Percentiles rank a stretch among this genome's conserved stretches.
Evolutionary conservation across 2,888 invertebrate species (phyloP).

Genomic region (Mechanitis messenoides): DNA sequence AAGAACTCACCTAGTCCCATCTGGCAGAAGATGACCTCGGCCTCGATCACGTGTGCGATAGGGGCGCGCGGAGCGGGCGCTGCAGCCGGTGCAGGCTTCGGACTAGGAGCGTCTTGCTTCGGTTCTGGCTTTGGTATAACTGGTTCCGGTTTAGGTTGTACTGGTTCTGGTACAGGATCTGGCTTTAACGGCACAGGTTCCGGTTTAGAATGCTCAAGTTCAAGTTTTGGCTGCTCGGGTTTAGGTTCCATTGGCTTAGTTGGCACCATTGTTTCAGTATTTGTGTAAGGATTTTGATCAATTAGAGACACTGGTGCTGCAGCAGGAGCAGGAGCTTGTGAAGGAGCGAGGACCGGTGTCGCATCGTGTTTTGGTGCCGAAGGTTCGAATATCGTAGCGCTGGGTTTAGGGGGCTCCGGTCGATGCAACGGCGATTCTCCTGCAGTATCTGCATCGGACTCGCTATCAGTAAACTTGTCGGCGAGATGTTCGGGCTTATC

Average conservation of each 20-base stretch:
- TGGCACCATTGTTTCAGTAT: conserved; percentile 20
- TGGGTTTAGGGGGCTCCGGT: conserved; percentile 40
- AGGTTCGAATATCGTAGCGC: conserved; percentile 38
- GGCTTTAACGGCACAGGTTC: conserved; percentile 29
- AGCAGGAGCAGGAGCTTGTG: conserved; percentile 32
- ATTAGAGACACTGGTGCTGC: conserved; percentile 30
- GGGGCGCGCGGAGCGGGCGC: conserved; percentile 42
- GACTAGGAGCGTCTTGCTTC: too few species aligned
- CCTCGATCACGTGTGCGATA: conserved; percentile 75
- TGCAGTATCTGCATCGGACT: conserved; percentile 71
- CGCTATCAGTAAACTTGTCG: conserved; percentile 77
- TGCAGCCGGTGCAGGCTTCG: conserved; percentile 15
- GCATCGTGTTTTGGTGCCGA: conserved; percentile 30
- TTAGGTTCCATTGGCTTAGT: conserved; percentile 30
- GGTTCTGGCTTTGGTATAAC: conserved; percentile 19
- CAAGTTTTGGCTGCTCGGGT: conserved; percentile 33
- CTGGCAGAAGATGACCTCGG: conserved; percentile 83
- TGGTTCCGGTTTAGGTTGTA: conserved; percentile 32
- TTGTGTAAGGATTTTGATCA: conserved; percentile 31
- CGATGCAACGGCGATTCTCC: conserved; percentile 68
- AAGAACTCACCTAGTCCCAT: conserved; percentile 81
- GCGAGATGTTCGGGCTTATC: conserved; percentile 64
- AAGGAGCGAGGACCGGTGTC: conserved; percentile 55
- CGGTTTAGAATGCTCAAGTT: conserved; percentile 37
- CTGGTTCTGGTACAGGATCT: conserved; percentile 22